These are phyloP conservation scores for Neolamprologus sp. DNA, from an alignment of 2,113 vertebrate genomes.

Conservation along the genomic window DNA sequence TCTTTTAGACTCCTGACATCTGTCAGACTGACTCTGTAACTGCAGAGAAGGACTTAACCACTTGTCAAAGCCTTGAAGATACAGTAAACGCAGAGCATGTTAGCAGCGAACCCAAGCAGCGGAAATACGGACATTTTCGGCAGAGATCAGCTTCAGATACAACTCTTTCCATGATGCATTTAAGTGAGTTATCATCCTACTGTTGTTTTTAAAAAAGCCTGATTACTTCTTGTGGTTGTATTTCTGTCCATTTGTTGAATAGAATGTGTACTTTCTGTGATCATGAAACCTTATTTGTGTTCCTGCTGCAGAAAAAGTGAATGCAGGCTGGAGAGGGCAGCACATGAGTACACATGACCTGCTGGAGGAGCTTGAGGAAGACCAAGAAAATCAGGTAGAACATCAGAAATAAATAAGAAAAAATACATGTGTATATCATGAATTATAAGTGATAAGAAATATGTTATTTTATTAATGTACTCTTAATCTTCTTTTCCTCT, in stretches of 20 bases:
- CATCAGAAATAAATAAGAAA: not conserved
- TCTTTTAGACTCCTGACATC: not conserved
- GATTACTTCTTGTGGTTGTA: not conserved
- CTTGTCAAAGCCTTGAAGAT: not conserved
- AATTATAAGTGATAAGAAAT: not conserved
- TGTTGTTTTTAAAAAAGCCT: not conserved
- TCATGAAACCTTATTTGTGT: not conserved
- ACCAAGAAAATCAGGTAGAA: constrained; percentile 4
- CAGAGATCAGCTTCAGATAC: constrained; percentile 58
- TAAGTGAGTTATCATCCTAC: constrained; percentile 18
- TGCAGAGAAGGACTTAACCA: not conserved
- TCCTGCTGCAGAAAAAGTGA: constrained; percentile 2
- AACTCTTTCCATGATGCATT: not conserved
- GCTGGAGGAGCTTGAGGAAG: not conserved
- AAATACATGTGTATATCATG: not conserved
- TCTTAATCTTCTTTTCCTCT: not conserved
- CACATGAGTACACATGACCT: constrained; percentile 17
- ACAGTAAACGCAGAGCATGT: not conserved
- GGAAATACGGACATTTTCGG: constrained; percentile 3
- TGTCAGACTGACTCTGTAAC: not conserved
- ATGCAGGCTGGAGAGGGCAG: constrained; percentile 15
- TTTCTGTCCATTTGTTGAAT: not conserved
- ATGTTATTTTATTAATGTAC: not conserved
- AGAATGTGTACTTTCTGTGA: not conserved
- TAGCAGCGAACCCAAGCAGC: not conserved